These are phyloP conservation scores for Hemitrygon akajei DNA, from an alignment of 2,797 vertebrate genomes.

Conservation along the genomic window DNA sequence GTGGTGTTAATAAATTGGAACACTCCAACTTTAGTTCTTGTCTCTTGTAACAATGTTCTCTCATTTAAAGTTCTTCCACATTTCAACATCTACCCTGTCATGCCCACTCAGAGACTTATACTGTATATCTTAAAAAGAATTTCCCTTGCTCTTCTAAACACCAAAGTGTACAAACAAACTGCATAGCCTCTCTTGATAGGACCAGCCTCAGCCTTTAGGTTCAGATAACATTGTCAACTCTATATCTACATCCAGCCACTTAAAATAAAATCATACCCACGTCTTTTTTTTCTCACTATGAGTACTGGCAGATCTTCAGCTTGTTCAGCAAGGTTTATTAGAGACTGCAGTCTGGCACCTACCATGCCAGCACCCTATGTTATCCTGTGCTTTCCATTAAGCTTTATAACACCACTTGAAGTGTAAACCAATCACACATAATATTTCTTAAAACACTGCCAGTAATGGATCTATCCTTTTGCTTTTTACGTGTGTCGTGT, in stretches of 20 bases:
- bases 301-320: neutral
- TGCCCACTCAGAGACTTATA: no score
- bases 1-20: conserved; percentile 15
- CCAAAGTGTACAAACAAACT: no score
- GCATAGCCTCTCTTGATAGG: no score
- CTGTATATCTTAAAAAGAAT: no score
- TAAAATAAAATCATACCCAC: neutral
- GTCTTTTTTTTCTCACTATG: neutral
- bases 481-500: neutral
- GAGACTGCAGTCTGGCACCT: neutral
- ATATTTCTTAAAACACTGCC: neutral
- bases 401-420: neutral
- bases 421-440: neutral
- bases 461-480: neutral
- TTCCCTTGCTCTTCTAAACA: no score
- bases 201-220: neutral
- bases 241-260: neutral
- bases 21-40: neutral
- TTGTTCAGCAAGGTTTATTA: neutral
- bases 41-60: no score
- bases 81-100: no score
- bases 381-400: neutral
- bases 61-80: no score
- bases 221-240: neutral
- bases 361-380: neutral